phyloP scores from a whole-genome alignment of 35 echinoderm and acorn worm species.

The Apostichopus californicus region DNA sequence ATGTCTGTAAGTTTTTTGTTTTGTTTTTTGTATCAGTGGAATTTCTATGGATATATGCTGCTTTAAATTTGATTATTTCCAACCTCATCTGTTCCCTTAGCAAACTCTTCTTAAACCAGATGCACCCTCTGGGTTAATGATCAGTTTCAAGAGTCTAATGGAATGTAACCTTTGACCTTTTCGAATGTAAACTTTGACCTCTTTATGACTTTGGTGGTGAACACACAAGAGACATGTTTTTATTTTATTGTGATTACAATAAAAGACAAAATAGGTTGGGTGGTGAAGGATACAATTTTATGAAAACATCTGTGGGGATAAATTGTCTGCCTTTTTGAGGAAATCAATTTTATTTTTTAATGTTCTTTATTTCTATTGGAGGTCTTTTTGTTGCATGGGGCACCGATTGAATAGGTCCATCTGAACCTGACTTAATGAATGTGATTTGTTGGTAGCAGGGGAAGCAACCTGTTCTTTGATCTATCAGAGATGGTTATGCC shows the following conservation, averaged over 20 bases:
- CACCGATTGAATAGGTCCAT: too few relatives aligned
- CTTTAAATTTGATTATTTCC: neutral
- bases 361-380: too few relatives aligned
- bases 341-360: too few relatives aligned
- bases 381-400: too few relatives aligned
- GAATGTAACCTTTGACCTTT: constrained; percentile 8
- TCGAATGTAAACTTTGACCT: neutral
- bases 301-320: neutral
- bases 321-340: neutral
- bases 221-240: neutral
- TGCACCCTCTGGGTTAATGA: constrained; percentile 16
- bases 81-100: neutral
- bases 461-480: too few relatives aligned
- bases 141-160: neutral
- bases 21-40: neutral
- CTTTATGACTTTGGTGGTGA: neutral
- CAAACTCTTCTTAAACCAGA: neutral
- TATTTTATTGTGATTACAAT: constrained; percentile 7
- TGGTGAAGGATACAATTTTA: neutral
- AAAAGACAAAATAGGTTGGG: neutral
- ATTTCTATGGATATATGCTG: neutral
- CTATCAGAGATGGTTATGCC: too few relatives aligned
- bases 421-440: too few relatives aligned
- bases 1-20: too few relatives aligned
- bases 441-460: too few relatives aligned